Base-by-base conservation (phyloP, 2,888 invertebrate species). In the Apodemia zela region DNA sequence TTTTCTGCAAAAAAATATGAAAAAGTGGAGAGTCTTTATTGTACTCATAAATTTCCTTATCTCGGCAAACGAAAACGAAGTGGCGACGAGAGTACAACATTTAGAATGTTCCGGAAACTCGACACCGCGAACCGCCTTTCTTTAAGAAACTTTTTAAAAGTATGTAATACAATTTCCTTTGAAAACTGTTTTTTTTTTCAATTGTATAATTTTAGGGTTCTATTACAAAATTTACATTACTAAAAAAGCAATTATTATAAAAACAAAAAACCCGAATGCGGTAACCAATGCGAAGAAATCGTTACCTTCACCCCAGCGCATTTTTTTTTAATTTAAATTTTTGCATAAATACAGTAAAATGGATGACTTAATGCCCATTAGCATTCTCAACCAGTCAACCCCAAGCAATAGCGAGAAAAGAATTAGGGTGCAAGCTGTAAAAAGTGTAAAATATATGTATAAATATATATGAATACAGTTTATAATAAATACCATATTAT, bases 21-120 rank as follows among this genome's bases (percentile, higher is more conserved):
- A 18, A 58, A 35, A 25, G 58, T 60, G 58, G 21, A 54, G 51
- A 42, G 21, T 58, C 45, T 62, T 58, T 45, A 58, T 45, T 62
- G 62, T 58, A 58, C 62, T 62, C 62, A 62, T 62, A 62, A 62
- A 62, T 62, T 58, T 58, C 45, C 45, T 62, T 62, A 62, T 62
- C 62, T 62, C 47, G 62, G 59, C 59, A 62, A 47, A 62, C 58
- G 62, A 62, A 62, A 58, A 47, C 62, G 33, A 33, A 62, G 62
- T 62, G 62, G 59, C 62, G 62, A 62, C 62, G 57, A 33, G 62
- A 15, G 54, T 42, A 42, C 42, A 42, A 54, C 54, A 54, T 33
- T 47, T 47, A 58, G 59, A 63, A 59, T 59, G 47, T 58, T 63
- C 59, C 59, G 59, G 47, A 63, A 63, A 47, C 62, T 59, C 47